A percentile compares a stretch with the other conserved stretches of the same genome.
Evolutionary conservation across 2,888 invertebrate species (phyloP).

Genomic region (Tyria jacobaeae): DNA sequence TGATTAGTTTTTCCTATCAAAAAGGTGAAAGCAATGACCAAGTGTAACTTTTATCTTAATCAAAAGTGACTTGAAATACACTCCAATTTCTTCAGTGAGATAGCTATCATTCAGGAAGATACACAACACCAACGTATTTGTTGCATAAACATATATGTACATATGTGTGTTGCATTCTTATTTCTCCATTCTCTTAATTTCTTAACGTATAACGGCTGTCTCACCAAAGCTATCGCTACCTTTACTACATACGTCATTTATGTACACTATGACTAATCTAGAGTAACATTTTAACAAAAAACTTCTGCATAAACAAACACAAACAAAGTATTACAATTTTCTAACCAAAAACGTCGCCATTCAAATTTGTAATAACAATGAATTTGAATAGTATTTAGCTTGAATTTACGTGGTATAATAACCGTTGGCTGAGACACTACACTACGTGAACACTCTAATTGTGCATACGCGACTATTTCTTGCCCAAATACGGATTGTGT

Average conservation of each 20-base stretch:
- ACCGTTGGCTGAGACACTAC: conserved; percentile 57
- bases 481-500: conserved; percentile 81
- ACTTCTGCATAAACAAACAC: conserved; percentile 21
- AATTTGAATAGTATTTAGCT: conserved; percentile 4
- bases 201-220: conserved; percentile 7
- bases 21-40: conserved; percentile 19
- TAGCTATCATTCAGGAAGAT: conserved; percentile 10
- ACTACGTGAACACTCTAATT: conserved; percentile 53
- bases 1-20: conserved; percentile 13
- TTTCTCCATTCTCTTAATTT: neutral
- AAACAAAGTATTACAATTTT: conserved; percentile 27
- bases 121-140: neutral
- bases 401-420: conserved; percentile 41
- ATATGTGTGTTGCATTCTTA: neutral
- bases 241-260: conserved; percentile 26
- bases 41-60: conserved; percentile 29
- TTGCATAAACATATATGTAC: neutral
- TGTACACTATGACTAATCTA: conserved; percentile 39
- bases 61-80: conserved; percentile 42
- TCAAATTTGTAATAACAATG: conserved; percentile 11
- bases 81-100: conserved; percentile 27
- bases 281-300: conserved; percentile 33
- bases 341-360: conserved; percentile 26
- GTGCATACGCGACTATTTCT: conserved; percentile 72
- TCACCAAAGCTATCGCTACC: conserved; percentile 26